phyloP scores from a whole-genome alignment of 2,888 invertebrate genomes.

The Agrotis segetum region DNA sequence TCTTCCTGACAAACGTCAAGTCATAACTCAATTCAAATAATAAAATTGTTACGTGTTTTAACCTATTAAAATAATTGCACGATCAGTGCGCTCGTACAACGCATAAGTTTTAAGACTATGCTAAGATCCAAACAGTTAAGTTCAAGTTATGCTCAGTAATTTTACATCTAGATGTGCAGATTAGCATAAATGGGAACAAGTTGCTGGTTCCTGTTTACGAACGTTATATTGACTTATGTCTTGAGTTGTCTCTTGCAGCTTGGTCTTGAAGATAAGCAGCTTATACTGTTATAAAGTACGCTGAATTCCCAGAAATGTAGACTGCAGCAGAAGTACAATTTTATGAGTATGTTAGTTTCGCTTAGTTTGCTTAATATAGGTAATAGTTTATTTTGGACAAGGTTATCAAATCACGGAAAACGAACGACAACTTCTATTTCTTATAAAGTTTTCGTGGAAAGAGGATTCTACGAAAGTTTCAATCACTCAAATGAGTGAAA shows the following conservation, averaged over 20 bases:
- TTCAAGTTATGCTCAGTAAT: slow-evolving; percentile 44
- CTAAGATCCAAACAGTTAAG: slow-evolving; percentile 34
- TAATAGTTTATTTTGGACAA: not conserved
- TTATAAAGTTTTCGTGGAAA: slow-evolving; percentile 9
- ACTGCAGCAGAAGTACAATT: slow-evolving; percentile 11
- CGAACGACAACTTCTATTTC: not conserved
- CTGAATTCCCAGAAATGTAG: slow-evolving; percentile 16
- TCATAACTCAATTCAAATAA: no score
- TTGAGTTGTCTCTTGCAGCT: slow-evolving; percentile 55
- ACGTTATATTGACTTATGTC: slow-evolving; percentile 62
- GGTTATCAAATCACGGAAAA: not conserved
- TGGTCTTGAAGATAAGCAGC: slow-evolving; percentile 53
- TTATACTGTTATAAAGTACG: slow-evolving; percentile 39
- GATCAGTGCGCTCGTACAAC: not conserved
- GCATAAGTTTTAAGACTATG: slow-evolving; percentile 44
- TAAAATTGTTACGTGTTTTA: no score
- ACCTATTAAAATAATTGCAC: no score
- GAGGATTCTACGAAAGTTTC: slow-evolving; percentile 21
- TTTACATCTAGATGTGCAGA: slow-evolving; percentile 42
- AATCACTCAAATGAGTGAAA: slow-evolving; percentile 71
- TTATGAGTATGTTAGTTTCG: not conserved
- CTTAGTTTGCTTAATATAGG: not conserved
- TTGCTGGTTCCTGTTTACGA: slow-evolving; percentile 43
- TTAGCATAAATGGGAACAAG: slow-evolving; percentile 62
- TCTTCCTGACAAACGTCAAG: no score